Percentiles rank a stretch among this genome's conserved stretches.
These are phyloP conservation scores for Drosophila ananassae DNA, from an alignment of 1,140 invertebrate species.

Conservation along the genomic window DNA sequence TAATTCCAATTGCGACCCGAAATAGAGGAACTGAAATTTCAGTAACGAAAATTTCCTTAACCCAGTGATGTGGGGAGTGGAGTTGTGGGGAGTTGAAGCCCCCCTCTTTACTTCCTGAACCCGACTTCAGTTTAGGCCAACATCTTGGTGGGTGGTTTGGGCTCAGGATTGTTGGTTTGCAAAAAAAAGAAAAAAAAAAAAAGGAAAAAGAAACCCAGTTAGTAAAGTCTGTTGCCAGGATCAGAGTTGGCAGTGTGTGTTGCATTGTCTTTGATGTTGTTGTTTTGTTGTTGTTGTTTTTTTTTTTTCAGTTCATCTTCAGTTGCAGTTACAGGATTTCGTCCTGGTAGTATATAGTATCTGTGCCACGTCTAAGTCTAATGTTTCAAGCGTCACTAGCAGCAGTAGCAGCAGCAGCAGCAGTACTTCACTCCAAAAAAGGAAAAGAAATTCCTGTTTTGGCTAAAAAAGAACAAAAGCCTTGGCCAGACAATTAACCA, in stretches of 20 bases:
- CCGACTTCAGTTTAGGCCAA: no score
- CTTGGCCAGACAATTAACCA: slow-evolving; percentile 79
- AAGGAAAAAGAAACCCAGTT: slow-evolving; percentile 16
- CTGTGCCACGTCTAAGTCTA: slow-evolving; percentile 72
- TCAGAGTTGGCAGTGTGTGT: slow-evolving; percentile 22
- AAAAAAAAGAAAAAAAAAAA: no score
- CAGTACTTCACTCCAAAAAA: slow-evolving; percentile 30
- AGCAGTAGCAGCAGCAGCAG: slow-evolving; percentile 67
- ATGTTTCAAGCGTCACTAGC: slow-evolving; percentile 75
- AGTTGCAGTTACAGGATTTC: slow-evolving; percentile 34
- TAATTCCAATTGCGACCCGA: slow-evolving; percentile 5
- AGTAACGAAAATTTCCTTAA: slow-evolving; percentile 8
- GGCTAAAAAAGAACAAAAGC: slow-evolving; percentile 62
- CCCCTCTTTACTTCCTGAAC: background rate
- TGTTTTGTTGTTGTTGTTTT: slow-evolving; percentile 30
- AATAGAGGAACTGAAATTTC: slow-evolving; percentile 42
- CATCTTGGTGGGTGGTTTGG: no score
- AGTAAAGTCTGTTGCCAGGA: slow-evolving; percentile 24
- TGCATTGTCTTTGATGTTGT: slow-evolving; percentile 73
- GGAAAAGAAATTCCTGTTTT: slow-evolving; percentile 4
- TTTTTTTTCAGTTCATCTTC: slow-evolving; percentile 34
- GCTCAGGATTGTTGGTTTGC: no score
- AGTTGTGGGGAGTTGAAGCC: no score
- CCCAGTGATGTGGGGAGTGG: background rate
- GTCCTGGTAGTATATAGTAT: slow-evolving; percentile 33